Percentiles rank a stretch among this genome's conserved stretches.
These are phyloP conservation scores for Parazoanthus swiftii DNA, from an alignment of 92 coral and sea anemone species.

Conservation along the genomic window DNA sequence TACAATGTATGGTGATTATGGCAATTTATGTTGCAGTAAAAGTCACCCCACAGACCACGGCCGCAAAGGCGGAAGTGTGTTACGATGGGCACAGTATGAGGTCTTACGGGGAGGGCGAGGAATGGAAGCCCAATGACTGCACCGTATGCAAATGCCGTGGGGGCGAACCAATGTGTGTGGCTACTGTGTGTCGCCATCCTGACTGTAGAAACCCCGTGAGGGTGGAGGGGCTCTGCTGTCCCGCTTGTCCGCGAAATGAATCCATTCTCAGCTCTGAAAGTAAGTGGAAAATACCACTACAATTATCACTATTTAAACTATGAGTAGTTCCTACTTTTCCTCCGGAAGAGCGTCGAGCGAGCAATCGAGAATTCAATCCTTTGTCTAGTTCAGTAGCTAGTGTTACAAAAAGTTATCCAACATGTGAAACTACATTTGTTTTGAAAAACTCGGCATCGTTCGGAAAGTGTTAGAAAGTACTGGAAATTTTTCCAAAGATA, in stretches of 20 bases:
- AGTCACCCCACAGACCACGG: conserved; percentile 18
- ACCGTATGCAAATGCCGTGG: conserved; percentile 85
- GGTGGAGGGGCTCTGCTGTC: conserved; percentile 92
- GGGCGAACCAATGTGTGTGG: conserved; percentile 86
- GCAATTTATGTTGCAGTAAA: conserved; percentile 33
- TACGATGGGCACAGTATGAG: conserved; percentile 81
- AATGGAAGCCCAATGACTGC: conserved; percentile 96
- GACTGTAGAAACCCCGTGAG: conserved; percentile 80
- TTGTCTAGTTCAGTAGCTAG: no score
- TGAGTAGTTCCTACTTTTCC: no score
- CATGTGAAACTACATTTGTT: no score
- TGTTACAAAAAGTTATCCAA: no score
- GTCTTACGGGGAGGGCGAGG: conserved; percentile 80
- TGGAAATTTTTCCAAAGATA: no score
- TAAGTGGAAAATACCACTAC: neutral
- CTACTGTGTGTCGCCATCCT: conserved; percentile 89
- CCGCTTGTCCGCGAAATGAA: conserved; percentile 71
- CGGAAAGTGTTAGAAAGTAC: no score
- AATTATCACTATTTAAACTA: no score
- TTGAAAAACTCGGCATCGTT: no score
- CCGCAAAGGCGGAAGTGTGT: conserved; percentile 58
- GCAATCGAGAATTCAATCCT: no score
- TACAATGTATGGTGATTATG: no score
- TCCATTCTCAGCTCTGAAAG: conserved; percentile 26
- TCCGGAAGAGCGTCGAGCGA: no score